Conservation (phyloP, 2,797 vertebrate species). For the Thripadectes ignobilis region DNA sequence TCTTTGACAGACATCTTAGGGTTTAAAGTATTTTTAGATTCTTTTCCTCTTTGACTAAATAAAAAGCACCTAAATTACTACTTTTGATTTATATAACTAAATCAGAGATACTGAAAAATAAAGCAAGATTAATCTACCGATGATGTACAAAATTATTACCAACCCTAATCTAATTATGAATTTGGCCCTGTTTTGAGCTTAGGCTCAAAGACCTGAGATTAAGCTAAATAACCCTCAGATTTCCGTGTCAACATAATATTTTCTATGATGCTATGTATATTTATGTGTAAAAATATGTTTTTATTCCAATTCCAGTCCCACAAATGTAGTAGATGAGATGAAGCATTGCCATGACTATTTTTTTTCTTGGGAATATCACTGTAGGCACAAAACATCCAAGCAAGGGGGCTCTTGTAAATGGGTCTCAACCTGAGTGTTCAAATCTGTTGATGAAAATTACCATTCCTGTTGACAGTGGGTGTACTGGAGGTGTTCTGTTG, state of each 20-base stretch:
- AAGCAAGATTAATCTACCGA: neutral
- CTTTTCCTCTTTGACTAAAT: neutral
- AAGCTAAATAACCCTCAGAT: neutral
- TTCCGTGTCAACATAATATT: neutral
- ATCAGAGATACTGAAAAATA: neutral
- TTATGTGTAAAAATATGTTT: neutral
- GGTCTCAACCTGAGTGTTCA: neutral
- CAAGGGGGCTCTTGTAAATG: neutral
- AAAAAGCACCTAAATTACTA: neutral
- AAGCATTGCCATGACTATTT: neutral
- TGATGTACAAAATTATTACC: neutral
- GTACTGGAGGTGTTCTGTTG: neutral
- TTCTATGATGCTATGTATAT: neutral
- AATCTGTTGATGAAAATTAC: neutral
- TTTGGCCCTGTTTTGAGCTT: neutral
- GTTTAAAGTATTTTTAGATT: neutral
- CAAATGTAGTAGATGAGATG: neutral
- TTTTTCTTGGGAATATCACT: neutral
- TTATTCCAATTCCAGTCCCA: neutral
- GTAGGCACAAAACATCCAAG: neutral
- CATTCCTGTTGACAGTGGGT: neutral
- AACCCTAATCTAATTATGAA: neutral
- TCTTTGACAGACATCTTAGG: neutral
- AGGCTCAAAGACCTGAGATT: neutral
- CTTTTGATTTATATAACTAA: neutral